Evolutionary conservation across 2,797 vertebrate species (phyloP).

Genomic region (Smutsia temminckii): DNA sequence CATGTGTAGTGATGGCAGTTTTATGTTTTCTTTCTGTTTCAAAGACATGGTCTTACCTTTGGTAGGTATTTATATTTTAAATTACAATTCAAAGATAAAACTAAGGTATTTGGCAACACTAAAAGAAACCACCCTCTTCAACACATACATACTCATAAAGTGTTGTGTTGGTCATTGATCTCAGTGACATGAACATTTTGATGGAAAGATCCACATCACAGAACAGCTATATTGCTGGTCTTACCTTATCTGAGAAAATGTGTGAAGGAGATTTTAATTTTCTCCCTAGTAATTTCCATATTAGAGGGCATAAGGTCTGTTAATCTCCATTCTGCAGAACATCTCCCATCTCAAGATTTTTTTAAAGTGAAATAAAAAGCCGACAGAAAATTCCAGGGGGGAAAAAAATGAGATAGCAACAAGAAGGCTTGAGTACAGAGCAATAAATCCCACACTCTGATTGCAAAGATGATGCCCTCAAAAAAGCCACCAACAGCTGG

Average conservation of each 20-base stretch:
- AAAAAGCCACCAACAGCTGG: conserved; percentile 47
- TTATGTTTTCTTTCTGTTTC: background rate
- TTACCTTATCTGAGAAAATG: background rate
- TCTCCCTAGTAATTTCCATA: background rate
- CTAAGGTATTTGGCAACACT: background rate
- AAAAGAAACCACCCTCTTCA: background rate
- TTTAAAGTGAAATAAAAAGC: conserved; percentile 18
- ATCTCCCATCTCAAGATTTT: background rate
- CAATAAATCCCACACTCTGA: background rate
- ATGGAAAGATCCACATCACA: background rate
- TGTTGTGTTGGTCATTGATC: background rate
- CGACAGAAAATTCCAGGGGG: background rate
- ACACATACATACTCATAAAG: background rate
- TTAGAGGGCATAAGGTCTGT: background rate
- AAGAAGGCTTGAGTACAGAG: background rate
- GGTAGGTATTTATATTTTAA: background rate
- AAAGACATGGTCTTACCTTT: background rate
- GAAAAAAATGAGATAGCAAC: background rate
- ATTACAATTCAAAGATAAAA: conserved; percentile 38
- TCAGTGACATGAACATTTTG: background rate
- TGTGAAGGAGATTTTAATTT: background rate
- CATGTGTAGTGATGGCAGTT: background rate
- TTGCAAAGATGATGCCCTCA: background rate
- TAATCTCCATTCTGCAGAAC: background rate
- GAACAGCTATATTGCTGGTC: background rate